Base-by-base conservation (phyloP, 2,797 vertebrate genomes). In the Sebastes steindachneri region DNA sequence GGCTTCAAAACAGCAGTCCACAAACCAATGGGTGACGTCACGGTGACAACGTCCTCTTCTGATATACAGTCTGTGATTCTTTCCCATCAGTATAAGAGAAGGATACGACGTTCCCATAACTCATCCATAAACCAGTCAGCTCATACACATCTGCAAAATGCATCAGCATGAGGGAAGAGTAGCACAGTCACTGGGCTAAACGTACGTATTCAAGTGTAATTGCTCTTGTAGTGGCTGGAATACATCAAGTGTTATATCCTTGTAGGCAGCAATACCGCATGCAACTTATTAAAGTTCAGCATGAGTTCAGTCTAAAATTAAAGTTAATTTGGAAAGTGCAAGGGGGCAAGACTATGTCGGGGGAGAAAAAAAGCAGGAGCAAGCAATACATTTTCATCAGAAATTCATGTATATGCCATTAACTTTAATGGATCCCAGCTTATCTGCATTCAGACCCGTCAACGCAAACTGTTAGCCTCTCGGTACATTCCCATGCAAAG, bases 371-470 rank as follows among this genome's bases (percentile, higher is more conserved):
- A 48, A 37, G 17, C 55, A 64, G 9, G 15, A 65, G 57, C 59
- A 45, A 68, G 73, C 73, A 73, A 54, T 11, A 28, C 17, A 51
- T 60, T 66, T 74, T 45, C 53, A 45, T 31, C 62, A 37, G 55
- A 85, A 68, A 68, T 84, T 28, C 53, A 54, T 75, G 57, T 48
- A 53, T 81, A 26, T 80, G 71, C 29, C 45, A 67, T 79, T 76
- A 73, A 51, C 75, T 83, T 83, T 65, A 76, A 82, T 82, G 68
- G 54, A 51, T 59, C 69, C 35, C 12, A 21, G 68, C 64, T 84
- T 55, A 78, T 88, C 86, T 85, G 77, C 75, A 75, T 85, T 79
- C 79, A 71, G 64, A 77, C 14, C 66, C 15, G 12, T 86, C 81
- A 25, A 33, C 73, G 71, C 53, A 80, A 75, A 80, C 75, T 45